Evolutionary conservation across 2,888 invertebrate genomes (phyloP).

Genomic region (Caenorhabditis plicata): DNA sequence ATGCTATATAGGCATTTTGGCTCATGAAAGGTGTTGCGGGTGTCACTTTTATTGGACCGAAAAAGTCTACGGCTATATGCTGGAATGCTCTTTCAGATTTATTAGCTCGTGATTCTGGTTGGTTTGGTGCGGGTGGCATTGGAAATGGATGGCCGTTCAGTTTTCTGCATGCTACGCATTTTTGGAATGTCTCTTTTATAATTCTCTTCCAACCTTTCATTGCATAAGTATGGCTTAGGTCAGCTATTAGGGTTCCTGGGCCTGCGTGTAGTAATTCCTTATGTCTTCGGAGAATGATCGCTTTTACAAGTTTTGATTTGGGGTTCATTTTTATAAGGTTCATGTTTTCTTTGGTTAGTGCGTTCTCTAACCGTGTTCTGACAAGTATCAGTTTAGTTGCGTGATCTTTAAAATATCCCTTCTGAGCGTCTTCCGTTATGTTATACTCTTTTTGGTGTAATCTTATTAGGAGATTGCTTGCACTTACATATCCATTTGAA

Average conservation of each 20-base stretch:
- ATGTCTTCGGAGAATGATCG: not conserved
- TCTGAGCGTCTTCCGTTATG: not conserved
- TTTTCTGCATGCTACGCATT: slow-evolving; percentile 6
- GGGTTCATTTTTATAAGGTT: not conserved
- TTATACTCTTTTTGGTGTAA: not conserved
- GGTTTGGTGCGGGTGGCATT: not conserved
- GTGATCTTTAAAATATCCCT: not conserved
- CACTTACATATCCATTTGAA: not conserved
- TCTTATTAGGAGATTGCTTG: not conserved
- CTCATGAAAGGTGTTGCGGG: too few relatives aligned
- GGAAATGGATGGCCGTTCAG: not conserved
- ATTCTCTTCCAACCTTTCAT: not conserved
- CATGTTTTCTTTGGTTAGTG: not conserved
- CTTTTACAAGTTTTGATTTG: not conserved
- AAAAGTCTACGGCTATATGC: slow-evolving; percentile 4
- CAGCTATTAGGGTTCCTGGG: slow-evolving; percentile 1
- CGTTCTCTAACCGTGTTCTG: not conserved
- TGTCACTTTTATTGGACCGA: slow-evolving; percentile 1
- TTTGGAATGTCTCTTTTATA: slow-evolving; percentile 3
- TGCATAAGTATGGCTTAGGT: not conserved
- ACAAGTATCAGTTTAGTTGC: not conserved
- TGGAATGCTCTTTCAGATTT: slow-evolving; percentile 1
- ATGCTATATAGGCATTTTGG: slow-evolving; percentile 1
- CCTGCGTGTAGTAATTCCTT: slow-evolving; percentile 3
- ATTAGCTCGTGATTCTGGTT: slow-evolving; percentile 2